Base-by-base conservation (phyloP, 1,140 invertebrate species). In the Cotesia typhae region DNA sequence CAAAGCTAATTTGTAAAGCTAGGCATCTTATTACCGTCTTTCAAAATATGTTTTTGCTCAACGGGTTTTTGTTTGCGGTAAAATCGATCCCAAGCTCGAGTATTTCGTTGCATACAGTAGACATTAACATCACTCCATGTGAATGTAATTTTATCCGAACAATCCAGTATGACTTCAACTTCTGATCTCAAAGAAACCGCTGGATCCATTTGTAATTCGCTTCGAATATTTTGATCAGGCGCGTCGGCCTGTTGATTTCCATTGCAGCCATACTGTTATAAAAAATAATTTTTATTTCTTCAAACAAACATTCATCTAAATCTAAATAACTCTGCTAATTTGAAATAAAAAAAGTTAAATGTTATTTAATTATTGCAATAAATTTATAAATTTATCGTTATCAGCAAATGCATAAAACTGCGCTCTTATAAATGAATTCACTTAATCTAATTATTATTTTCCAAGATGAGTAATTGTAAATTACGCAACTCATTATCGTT, bases 121-220 rank as follows among this genome's bases (percentile, higher is more conserved):
- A 82, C 81, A 47, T 84, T 84, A 2, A 84, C 75, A 17, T 84
- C 80, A 65, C 81, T 84, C 82, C 82, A 84, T 0, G 81, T 82
- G 37, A 81, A 84, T 6, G 78, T 82, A 12, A 84, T 84, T 51
- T 70, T 79, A 20, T 77, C 79, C 10, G 79, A 76, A 3, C 61
- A 9, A 41, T 70, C 59, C 28, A 52, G 55, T 7, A 59, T 60
- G 36, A 72, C 57, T 6, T 64, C 35, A 36, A 64, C 69, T 57
- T 51, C 37, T 7, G n/a, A 51, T 14, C 47, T 36, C 6, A 76
- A 69, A 5, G 71, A 71, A 35, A 70, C 65, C 12, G 81, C 79
- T 20, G 78, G 60, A 38, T 77, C 78, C 72, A 81, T 75, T 61
- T 67, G 72, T 17, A 82, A 72, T 0, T 68, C 70, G 20, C 70